These are phyloP conservation scores for Puma concolor DNA, from an alignment of 2,113 vertebrate genomes.

Conservation along the genomic window DNA sequence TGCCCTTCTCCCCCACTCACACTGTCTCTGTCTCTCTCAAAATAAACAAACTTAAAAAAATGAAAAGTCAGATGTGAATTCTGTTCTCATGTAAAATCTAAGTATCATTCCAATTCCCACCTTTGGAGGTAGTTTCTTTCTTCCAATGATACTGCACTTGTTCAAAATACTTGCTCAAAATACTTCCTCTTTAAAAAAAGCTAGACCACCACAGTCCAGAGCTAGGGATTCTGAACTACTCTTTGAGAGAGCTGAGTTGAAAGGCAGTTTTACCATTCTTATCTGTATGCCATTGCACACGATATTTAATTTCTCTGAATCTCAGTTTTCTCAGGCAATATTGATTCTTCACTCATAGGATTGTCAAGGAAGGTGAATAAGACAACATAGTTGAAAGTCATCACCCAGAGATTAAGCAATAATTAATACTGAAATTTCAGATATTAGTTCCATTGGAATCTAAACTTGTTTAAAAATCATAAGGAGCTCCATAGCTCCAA, in stretches of 20 bases:
- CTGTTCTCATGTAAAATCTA: background rate
- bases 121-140: background rate
- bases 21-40: too few species aligned
- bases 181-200: background rate
- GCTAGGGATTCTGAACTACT: background rate
- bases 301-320: background rate
- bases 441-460: background rate
- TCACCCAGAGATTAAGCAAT: background rate
- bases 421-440: background rate
- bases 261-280: background rate
- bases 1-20: too few species aligned
- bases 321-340: background rate
- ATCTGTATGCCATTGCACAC: background rate
- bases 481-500: background rate
- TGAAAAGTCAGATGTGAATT: background rate
- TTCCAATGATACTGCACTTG: background rate
- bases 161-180: conserved; percentile 19
- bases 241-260: background rate
- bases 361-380: background rate
- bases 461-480: background rate
- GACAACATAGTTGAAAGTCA: background rate
- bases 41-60: too few species aligned
- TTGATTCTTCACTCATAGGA: background rate
- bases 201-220: background rate
- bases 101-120: background rate